A percentile compares a stretch with the other conserved stretches of the same genome.
These are phyloP conservation scores for Hydropsyche tenuis DNA, from an alignment of 1,140 invertebrate genomes.

Conservation along the genomic window DNA sequence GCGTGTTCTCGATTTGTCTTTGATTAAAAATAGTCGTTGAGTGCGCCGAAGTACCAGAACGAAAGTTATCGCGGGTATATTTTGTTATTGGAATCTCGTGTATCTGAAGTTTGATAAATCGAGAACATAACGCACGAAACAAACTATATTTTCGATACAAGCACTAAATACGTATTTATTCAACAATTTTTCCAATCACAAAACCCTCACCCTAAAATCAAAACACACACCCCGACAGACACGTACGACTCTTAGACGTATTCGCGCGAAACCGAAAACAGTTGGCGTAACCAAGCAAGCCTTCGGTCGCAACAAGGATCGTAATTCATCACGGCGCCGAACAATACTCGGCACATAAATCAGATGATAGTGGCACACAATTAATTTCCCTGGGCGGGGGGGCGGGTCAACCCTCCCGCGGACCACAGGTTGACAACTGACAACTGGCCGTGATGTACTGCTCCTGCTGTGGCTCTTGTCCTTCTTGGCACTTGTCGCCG, in stretches of 20 bases:
- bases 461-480: neutral
- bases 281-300: constrained; percentile 4
- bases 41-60: no score
- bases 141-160: no score
- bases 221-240: no score
- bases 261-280: neutral
- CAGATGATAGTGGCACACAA: constrained; percentile 28
- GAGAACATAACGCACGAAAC: no score
- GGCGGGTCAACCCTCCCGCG: neutral
- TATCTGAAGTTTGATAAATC: no score
- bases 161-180: no score
- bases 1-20: no score
- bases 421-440: constrained; percentile 32
- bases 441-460: constrained; percentile 32
- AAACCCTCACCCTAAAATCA: no score
- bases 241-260: neutral
- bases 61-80: no score
- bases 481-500: neutral
- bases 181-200: no score
- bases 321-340: constrained; percentile 23
- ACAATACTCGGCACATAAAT: constrained; percentile 35
- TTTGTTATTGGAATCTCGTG: no score
- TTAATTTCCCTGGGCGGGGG: constrained; percentile 22
- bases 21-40: no score
- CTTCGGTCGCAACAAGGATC: constrained; percentile 2